Evolutionary conservation across 2,113 vertebrate species (phyloP).

Genomic region (Vimba vimba): DNA sequence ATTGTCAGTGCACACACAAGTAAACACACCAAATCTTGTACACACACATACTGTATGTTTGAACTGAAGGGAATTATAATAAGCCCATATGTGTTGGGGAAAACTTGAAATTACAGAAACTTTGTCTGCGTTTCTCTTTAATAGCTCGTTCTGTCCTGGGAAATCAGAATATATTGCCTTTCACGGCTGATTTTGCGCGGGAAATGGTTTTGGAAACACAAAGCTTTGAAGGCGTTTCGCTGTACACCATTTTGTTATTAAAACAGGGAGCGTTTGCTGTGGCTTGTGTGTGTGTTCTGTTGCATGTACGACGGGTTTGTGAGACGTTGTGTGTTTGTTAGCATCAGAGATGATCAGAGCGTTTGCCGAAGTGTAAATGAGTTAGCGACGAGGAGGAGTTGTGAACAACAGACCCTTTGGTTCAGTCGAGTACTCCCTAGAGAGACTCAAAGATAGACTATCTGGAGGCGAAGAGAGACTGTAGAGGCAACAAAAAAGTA

Average conservation of each 20-base stretch:
- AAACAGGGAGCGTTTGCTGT: background rate
- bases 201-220: constrained; percentile 37
- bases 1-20: background rate
- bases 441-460: constrained; percentile 7
- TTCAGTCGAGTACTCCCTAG: background rate
- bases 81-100: background rate
- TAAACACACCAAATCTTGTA: background rate
- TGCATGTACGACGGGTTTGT: background rate
- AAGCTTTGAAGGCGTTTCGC: constrained; percentile 30
- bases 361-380: background rate
- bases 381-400: background rate
- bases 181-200: constrained; percentile 24
- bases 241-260: constrained; percentile 23
- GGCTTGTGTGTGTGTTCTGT: constrained; percentile 23
- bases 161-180: constrained; percentile 49
- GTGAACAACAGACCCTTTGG: constrained; percentile 3
- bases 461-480: background rate
- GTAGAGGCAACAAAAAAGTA: background rate
- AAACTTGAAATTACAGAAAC: constrained; percentile 34
- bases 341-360: background rate
- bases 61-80: constrained; percentile 5
- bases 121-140: constrained; percentile 18
- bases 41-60: background rate
- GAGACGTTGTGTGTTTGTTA: background rate
- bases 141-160: constrained; percentile 35